Evolutionary conservation across 2,888 invertebrate species (phyloP).

Genomic region (Tetranychus piercei): DNA sequence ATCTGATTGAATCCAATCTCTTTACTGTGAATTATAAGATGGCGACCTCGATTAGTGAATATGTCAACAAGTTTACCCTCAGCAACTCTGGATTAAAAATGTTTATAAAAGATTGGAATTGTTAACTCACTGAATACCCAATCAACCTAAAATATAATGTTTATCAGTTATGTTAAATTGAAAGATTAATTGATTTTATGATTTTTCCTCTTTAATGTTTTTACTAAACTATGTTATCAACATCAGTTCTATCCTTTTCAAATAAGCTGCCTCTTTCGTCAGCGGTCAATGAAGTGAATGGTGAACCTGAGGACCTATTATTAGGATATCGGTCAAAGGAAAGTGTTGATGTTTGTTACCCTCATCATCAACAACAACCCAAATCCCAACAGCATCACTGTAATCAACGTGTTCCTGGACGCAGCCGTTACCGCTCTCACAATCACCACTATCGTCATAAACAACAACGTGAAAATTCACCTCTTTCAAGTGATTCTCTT

Average conservation of each 20-base stretch:
- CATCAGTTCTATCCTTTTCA: slow-evolving; percentile 8
- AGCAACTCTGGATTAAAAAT: no score
- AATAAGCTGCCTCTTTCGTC: slow-evolving; percentile 1
- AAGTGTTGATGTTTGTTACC: not conserved
- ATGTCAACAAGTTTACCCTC: no score
- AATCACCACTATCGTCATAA: not conserved
- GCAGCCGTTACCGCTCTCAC: not conserved
- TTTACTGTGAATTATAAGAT: no score
- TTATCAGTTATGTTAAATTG: no score
- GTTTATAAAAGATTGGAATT: no score
- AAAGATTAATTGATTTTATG: no score
- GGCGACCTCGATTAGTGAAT: no score
- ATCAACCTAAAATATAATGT: no score
- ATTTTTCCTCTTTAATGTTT: no score
- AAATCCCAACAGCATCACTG: not conserved
- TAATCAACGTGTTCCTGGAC: not conserved
- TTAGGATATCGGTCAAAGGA: not conserved
- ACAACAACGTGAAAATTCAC: not conserved
- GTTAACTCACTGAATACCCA: no score
- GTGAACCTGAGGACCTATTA: not conserved
- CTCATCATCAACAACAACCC: not conserved
- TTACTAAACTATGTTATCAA: not conserved
- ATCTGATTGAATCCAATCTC: no score
- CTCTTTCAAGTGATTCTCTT: not conserved
- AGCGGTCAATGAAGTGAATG: not conserved